Evolutionary conservation across 2,113 vertebrate species (phyloP).

Genomic region (Psophia crepitans): DNA sequence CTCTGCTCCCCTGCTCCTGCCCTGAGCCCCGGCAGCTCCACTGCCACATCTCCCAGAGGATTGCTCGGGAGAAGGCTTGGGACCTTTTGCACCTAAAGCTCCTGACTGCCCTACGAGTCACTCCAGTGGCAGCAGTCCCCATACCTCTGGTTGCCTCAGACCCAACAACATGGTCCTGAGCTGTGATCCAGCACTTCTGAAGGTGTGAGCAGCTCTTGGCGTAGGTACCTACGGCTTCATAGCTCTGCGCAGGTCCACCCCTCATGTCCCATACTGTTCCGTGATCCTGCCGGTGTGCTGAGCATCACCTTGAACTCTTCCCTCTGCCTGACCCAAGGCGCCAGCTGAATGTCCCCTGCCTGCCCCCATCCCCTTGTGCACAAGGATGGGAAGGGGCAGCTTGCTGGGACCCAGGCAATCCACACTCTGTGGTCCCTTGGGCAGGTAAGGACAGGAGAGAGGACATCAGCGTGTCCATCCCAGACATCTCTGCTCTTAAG

Average conservation of each 20-base stretch:
- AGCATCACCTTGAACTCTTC: background rate
- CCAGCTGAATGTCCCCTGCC: background rate
- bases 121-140: background rate
- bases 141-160: background rate
- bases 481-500: background rate
- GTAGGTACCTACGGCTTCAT: background rate
- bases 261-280: rapidly evolving
- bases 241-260: background rate
- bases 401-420: background rate
- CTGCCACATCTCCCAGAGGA: background rate
- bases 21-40: background rate
- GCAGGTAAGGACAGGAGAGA: background rate
- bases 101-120: rapidly evolving
- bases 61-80: background rate
- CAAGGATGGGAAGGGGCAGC: background rate
- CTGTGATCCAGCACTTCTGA: background rate
- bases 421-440: background rate
- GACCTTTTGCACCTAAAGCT: background rate
- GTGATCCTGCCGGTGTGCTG: background rate
- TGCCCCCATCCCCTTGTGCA: background rate
- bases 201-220: background rate
- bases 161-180: background rate
- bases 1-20: background rate
- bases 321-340: background rate
- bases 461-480: background rate